A percentile compares a stretch with the other conserved stretches of the same genome.
Evolutionary conservation across 2,113 vertebrate genomes (phyloP).

Genomic region (Grantiella picta): DNA sequence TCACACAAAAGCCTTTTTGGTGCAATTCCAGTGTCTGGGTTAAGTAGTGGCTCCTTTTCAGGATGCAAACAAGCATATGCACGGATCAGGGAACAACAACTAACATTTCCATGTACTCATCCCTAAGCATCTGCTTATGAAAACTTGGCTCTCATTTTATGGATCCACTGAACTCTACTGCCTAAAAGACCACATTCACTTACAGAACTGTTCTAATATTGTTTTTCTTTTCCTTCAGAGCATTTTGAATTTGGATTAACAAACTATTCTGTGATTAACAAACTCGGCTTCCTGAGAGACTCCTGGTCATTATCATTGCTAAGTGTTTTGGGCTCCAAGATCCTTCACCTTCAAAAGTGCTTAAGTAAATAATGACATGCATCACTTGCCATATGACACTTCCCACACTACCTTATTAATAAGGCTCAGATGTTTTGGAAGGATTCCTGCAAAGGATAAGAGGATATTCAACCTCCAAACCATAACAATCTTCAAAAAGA

Average conservation of each 20-base stretch:
- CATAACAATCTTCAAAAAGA: background rate
- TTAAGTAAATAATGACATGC: background rate
- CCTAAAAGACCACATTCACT: background rate
- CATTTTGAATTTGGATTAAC: background rate
- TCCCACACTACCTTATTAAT: background rate
- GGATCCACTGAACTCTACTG: background rate
- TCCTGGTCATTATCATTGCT: background rate
- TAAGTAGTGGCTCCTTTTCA: background rate
- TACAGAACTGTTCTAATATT: background rate
- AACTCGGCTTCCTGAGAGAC: background rate
- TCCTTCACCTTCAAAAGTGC: constrained; percentile 10
- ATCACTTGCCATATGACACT: background rate
- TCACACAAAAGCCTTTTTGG: background rate
- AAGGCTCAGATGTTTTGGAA: background rate
- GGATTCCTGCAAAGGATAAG: background rate
- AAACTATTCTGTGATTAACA: background rate
- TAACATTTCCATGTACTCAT: background rate
- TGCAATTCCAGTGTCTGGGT: background rate
- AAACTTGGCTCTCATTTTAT: background rate
- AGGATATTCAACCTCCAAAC: background rate
- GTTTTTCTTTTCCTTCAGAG: background rate
- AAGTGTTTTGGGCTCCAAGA: background rate
- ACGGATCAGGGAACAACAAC: background rate
- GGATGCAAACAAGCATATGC: background rate
- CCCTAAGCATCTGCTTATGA: background rate